Conservation (phyloP, 37 sponge, comb jelly and placozoan genomes). For the Ianthella basta region DNA sequence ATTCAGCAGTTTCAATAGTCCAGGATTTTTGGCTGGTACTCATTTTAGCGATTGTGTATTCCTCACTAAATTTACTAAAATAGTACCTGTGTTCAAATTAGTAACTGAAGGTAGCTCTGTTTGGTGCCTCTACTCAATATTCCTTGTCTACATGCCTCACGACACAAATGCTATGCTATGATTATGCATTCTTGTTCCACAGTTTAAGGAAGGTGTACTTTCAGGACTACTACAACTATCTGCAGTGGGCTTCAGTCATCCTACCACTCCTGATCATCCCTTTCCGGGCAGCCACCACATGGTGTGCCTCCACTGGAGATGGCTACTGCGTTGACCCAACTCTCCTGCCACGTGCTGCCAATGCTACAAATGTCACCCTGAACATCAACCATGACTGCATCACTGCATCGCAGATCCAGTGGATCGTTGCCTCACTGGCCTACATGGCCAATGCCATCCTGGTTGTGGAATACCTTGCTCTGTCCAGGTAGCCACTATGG, state of each 20-base stretch:
- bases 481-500: background rate
- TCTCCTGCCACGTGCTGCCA: background rate
- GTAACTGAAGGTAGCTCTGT: too few relatives aligned
- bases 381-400: background rate
- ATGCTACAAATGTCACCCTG: background rate
- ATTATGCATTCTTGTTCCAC: too few relatives aligned
- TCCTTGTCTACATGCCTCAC: too few relatives aligned
- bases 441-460: background rate
- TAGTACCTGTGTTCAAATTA: too few relatives aligned
- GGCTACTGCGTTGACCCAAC: background rate
- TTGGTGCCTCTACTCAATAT: too few relatives aligned
- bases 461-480: background rate
- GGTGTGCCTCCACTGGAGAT: background rate
- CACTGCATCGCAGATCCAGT: background rate
- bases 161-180: too few relatives aligned
- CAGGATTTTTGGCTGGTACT: too few relatives aligned
- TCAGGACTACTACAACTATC: background rate
- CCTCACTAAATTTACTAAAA: too few relatives aligned
- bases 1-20: too few relatives aligned
- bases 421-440: constrained; percentile 7
- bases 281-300: background rate
- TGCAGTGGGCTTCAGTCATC: background rate
- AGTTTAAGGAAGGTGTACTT: background rate
- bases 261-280: background rate
- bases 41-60: too few relatives aligned